Evolutionary conservation across 2,888 invertebrate genomes (phyloP), one percentile per base, ranked within the genome.

Genomic region (Limnephilus lunatus): DNA sequence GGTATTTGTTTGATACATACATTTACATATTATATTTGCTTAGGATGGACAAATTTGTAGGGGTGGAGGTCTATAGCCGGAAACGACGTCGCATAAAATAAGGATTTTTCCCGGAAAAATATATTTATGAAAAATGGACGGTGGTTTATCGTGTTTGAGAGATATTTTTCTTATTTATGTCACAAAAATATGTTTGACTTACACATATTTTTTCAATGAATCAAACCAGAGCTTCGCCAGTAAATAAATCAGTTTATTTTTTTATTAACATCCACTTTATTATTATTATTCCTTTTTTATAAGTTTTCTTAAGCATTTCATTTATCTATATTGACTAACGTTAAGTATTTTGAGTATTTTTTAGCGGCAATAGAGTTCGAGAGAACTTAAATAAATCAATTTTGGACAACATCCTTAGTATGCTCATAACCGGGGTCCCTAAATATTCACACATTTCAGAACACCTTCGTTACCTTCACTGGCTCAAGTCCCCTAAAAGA

Each of bases 21-120:
- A 91, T 91, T 91, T 91, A 86, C 91, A 91, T 91, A 91, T 91
- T 35, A 91, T 91, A 91, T 91, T 91, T 91, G 91, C 81, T 91
- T 91, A 91, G 91, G 91, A 87, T 86, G 91, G 91, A 91, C 91
- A 91, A 91, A 91, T 91, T 68, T 91, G 83, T 82, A 44, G 90
- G 90, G 87, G 32, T 44, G n/a, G 68, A 68, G 87, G 31, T 68
- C 68, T 35, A n/a, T 53, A 53, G 87, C 81, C 89, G 89, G 89
- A 89, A 39, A 89, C 89, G 87, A 68, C 44, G 81, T 89, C 89
- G n/a, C 81, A 89, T 89, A 89, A 89, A 89, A 89, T 89, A 81
- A 89, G 81, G 81, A 81, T 81, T 89, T 81, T 89, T 30, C 88
- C 81, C 81, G 80, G 81, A 89, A 89, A 88, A 81, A 89, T 89